These are phyloP conservation scores for Myocastor coypus DNA, from an alignment of 2,113 vertebrate species.

Conservation along the genomic window DNA sequence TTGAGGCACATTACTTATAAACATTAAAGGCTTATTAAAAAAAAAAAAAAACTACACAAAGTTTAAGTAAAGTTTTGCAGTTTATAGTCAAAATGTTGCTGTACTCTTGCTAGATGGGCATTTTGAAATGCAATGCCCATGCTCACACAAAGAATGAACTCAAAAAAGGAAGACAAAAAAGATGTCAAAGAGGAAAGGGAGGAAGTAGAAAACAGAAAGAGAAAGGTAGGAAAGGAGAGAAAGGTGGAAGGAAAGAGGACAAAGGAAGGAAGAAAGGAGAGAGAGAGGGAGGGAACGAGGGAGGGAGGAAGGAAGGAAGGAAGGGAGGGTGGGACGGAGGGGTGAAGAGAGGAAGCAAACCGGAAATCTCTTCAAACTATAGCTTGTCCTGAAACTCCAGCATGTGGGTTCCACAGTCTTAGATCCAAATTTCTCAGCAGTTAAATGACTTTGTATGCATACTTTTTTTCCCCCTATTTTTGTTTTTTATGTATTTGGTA, in stretches of 20 bases:
- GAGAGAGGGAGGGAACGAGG: rapidly evolving
- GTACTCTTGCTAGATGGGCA: background rate
- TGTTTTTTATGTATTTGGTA: too few relatives aligned
- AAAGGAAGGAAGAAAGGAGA: background rate
- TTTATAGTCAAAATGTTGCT: background rate
- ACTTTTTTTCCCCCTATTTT: too few relatives aligned
- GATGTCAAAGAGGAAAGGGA: too few relatives aligned
- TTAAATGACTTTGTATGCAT: background rate
- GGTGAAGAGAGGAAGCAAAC: too few relatives aligned
- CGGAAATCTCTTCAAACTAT: background rate
- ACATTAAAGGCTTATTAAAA: background rate
- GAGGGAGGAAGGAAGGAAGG: background rate
- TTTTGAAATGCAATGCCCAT: background rate
- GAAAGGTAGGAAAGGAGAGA: too few relatives aligned
- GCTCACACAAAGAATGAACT: background rate
- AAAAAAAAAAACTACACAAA: background rate
- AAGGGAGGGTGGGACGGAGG: background rate
- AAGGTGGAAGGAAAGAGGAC: background rate
- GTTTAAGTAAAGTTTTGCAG: background rate
- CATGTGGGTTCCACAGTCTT: background rate
- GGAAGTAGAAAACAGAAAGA: too few relatives aligned
- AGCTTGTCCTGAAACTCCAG: background rate
- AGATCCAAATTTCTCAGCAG: background rate
- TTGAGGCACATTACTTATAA: background rate
- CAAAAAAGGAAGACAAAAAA: background rate